Percentiles rank a stretch among this genome's conserved stretches.
phyloP scores from a whole-genome alignment of 1,140 invertebrate genomes.

The Bradysia coprophila region DNA sequence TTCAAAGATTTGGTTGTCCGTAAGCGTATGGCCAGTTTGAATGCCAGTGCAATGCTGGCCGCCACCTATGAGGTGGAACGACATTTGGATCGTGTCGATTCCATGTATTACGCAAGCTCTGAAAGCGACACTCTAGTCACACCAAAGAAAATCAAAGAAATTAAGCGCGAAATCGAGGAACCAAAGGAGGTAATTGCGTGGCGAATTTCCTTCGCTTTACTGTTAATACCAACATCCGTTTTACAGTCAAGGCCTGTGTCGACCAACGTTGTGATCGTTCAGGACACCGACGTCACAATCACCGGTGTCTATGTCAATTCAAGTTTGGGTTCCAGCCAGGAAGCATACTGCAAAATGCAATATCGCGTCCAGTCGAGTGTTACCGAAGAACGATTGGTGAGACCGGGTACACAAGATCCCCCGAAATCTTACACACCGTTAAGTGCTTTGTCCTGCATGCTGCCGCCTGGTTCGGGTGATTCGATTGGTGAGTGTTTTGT shows the following conservation, averaged over 20 bases:
- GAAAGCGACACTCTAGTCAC: constrained; percentile 25
- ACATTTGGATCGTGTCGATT: constrained; percentile 20
- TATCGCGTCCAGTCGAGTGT: constrained; percentile 34
- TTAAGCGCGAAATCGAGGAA: background rate
- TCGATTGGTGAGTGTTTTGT: constrained; percentile 15
- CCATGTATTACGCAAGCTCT: constrained; percentile 23
- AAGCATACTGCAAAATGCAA: constrained; percentile 69
- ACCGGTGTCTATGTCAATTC: constrained; percentile 60
- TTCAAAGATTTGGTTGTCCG: constrained; percentile 72
- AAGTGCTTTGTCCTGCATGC: constrained; percentile 69
- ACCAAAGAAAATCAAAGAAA: constrained; percentile 28
- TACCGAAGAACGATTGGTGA: constrained; percentile 27
- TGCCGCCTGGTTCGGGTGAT: constrained; percentile 47
- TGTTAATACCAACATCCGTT: background rate
- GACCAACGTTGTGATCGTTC: constrained; percentile 46
- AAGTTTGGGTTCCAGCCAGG: constrained; percentile 51
- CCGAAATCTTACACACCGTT: constrained; percentile 65
- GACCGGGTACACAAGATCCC: constrained; percentile 57
- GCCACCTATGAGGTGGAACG: constrained; percentile 69
- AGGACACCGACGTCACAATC: constrained; percentile 71
- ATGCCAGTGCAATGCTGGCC: constrained; percentile 79
- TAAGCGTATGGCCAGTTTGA: constrained; percentile 83
- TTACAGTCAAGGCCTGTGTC: constrained; percentile 13
- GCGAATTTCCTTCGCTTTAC: background rate
- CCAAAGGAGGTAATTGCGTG: background rate